Evolutionary conservation across 2,797 vertebrate species (phyloP).

Genomic region (Phrynocephalus vlangalii): DNA sequence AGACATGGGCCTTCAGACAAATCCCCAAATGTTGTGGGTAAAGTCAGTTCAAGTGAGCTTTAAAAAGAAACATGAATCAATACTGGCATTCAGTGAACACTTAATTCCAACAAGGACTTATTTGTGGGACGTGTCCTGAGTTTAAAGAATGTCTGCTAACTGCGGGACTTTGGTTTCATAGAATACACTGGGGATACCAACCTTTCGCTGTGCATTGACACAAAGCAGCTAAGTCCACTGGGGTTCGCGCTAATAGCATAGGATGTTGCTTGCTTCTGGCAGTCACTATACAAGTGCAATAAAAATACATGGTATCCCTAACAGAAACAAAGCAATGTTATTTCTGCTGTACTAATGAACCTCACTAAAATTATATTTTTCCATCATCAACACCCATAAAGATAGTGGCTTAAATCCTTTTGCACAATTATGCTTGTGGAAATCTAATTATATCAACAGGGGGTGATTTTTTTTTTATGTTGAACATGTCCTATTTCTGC

Average conservation of each 20-base stretch:
- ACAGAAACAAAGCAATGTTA: not conserved
- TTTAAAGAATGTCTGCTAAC: conserved; percentile 30
- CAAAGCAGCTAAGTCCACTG: not conserved
- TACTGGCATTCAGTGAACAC: conserved; percentile 14
- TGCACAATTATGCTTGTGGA: too few relatives aligned
- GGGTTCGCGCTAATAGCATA: not conserved
- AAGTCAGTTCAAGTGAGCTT: conserved; percentile 19
- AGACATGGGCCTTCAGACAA: conserved; percentile 16
- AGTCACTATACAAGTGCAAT: not conserved
- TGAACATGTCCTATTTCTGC: too few relatives aligned
- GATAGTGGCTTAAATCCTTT: not conserved
- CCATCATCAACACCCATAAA: not conserved
- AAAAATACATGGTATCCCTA: not conserved
- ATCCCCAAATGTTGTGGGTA: conserved; percentile 27
- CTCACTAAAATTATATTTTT: conserved; percentile 8
- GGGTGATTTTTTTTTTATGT: too few relatives aligned
- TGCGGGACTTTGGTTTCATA: not conserved
- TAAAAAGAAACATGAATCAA: conserved; percentile 26
- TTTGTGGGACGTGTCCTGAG: conserved; percentile 28
- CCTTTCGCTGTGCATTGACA: not conserved
- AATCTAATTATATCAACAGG: too few relatives aligned
- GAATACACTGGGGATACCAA: conserved; percentile 3
- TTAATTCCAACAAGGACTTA: conserved; percentile 28
- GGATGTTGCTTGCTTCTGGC: not conserved
- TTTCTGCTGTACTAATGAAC: not conserved